Evolutionary conservation across 2,113 vertebrate genomes (phyloP).

Genomic region (Anolis sagrei): DNA sequence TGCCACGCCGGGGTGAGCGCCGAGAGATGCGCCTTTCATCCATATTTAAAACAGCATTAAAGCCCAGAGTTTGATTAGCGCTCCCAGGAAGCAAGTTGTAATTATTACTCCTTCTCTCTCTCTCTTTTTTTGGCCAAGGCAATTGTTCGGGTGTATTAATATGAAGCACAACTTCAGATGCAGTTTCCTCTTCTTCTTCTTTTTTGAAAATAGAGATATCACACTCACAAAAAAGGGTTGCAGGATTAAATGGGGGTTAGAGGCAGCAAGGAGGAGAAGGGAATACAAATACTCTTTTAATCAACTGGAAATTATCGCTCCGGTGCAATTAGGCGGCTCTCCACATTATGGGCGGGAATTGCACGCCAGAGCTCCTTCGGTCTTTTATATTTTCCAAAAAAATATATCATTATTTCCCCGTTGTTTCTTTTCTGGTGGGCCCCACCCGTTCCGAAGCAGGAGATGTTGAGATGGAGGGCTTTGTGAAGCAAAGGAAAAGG

Average conservation of each 20-base stretch:
- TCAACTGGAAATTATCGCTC: slow-evolving; percentile 83
- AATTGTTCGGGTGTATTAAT: slow-evolving; percentile 88
- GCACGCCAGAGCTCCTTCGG: slow-evolving; percentile 59
- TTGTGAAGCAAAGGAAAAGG: not conserved
- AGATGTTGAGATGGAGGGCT: not conserved
- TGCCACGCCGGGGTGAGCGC: slow-evolving; percentile 81
- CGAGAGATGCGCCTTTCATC: slow-evolving; percentile 81
- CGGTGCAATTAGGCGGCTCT: slow-evolving; percentile 68
- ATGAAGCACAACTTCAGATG: slow-evolving; percentile 85
- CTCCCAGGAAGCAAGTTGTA: slow-evolving; percentile 82
- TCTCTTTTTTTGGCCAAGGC: slow-evolving; percentile 71
- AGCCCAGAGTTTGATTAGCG: slow-evolving; percentile 85
- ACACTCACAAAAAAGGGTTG: slow-evolving; percentile 23
- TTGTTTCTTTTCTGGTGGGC: not conserved
- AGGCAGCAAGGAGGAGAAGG: no score
- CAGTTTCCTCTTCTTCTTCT: slow-evolving; percentile 78
- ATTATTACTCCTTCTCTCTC: slow-evolving; percentile 77
- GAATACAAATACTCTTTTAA: slow-evolving; percentile 80
- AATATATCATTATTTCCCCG: slow-evolving; percentile 44
- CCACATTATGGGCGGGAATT: slow-evolving; percentile 45
- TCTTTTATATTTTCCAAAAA: no score
- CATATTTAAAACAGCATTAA: slow-evolving; percentile 93
- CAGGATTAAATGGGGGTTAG: not conserved
- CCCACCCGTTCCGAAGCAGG: slow-evolving; percentile 26
- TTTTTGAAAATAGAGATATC: slow-evolving; percentile 55